Percentiles rank a stretch among this genome's conserved stretches.
phyloP scores from a whole-genome alignment of 1,140 invertebrate species.

The Pteromalus puparum region DNA sequence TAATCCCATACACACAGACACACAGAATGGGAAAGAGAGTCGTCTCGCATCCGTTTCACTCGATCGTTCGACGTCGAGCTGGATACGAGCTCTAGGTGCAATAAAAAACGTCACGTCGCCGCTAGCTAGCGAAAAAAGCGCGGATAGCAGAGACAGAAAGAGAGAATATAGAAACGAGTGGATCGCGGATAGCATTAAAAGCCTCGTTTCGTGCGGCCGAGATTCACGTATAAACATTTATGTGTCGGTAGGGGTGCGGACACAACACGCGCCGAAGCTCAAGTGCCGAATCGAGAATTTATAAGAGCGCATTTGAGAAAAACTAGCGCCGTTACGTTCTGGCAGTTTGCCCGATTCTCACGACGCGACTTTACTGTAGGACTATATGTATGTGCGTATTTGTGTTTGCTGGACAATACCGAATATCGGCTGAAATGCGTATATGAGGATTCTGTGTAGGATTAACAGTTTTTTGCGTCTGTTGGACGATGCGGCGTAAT shows the following conservation, averaged over 20 bases:
- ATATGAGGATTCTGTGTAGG: background rate
- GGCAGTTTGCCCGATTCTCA: constrained; percentile 4
- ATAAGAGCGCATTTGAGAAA: constrained; percentile 42
- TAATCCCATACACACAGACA: background rate
- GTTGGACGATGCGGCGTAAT: no score
- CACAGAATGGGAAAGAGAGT: background rate
- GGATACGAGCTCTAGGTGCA: background rate
- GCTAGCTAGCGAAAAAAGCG: background rate
- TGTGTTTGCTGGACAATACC: no score
- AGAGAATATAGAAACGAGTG: background rate
- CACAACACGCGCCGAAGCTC: background rate
- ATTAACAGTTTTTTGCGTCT: background rate
- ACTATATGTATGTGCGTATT: no score
- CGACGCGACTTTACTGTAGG: background rate
- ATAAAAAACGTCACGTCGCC: constrained; percentile 1
- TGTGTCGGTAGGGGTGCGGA: background rate
- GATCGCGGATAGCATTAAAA: background rate
- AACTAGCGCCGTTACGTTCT: background rate
- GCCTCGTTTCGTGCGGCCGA: background rate
- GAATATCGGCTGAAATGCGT: background rate
- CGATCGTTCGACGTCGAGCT: background rate
- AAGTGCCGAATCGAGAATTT: constrained; percentile 45
- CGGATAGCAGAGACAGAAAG: background rate
- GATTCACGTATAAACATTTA: constrained; percentile 16
- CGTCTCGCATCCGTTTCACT: background rate